Evolutionary conservation across 2,113 vertebrate species (phyloP).

Genomic region (Emydocephalus ijimae): DNA sequence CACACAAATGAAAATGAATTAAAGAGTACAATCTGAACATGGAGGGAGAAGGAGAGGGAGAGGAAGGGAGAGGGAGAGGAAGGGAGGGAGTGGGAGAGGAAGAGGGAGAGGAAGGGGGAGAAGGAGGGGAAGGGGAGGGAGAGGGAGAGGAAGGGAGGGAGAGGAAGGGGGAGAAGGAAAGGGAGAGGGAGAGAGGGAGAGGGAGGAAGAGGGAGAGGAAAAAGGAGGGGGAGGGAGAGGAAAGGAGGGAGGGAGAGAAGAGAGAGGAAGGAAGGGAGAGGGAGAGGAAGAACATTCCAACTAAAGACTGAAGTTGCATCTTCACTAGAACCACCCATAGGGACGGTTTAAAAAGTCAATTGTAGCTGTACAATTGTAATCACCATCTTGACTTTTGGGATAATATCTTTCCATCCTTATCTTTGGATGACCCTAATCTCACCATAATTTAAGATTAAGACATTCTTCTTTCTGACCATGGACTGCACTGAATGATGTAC

Average conservation of each 20-base stretch:
- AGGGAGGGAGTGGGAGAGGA: too few relatives aligned
- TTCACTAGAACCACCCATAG: background rate
- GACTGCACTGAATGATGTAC: background rate
- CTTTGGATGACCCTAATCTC: background rate
- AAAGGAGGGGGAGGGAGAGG: too few relatives aligned
- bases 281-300: background rate
- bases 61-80: too few relatives aligned
- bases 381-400: background rate
- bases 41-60: background rate
- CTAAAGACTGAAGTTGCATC: background rate
- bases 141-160: too few relatives aligned
- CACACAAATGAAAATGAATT: background rate
- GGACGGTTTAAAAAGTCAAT: background rate
- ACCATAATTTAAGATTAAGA: background rate
- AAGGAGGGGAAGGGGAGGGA: too few relatives aligned
- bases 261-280: background rate
- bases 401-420: background rate
- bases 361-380: background rate
- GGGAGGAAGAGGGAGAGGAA: background rate
- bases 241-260: too few relatives aligned
- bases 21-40: accelerated
- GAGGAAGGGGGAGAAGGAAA: too few relatives aligned
- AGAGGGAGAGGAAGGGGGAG: background rate
- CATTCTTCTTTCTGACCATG: background rate
- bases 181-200: too few relatives aligned